Base-by-base conservation (phyloP, 1,140 invertebrate species). In the Drosophila biarmipes region DNA sequence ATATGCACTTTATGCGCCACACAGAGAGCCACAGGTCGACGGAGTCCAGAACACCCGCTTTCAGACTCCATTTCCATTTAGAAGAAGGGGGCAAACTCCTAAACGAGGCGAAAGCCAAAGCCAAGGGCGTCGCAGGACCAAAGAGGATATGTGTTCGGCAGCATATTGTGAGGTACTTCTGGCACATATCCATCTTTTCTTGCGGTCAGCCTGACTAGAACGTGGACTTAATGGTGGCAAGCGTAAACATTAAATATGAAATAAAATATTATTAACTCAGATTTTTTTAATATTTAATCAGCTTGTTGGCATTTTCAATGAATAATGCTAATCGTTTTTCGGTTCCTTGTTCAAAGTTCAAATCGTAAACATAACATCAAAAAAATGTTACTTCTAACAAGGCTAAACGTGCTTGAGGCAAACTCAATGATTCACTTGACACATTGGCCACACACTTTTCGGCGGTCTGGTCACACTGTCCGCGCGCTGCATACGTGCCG, bases 1-100 rank as follows among this genome's bases (percentile, higher is more conserved):
- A 82, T 78, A 74, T 84, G 79, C 79, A 82, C 79, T 82, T 84
- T 79, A 64, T 74, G 74, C 55, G 79, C 57, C 68, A 78, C 53
- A 55, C 40, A 27, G 46, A 63, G 48, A 69, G 66, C 64, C 64
- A 69, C 79, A 80, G 78, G 73, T 76, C 67, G 71, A 75, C 38
- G 48, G 24, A 71, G 48, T 72, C 55, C 37, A 31, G 37, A 42
- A 45, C 46, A 46, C 48, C 29, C 15, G 29, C 67, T 48, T 24
- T 27, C 42, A 48, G 15, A 35, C 48, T 31, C 35, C 27, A 24
- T 58, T 34, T 31, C 40, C 24, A n/a, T 35, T 35, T n/a, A 10
- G 19, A 14, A 27, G 4, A 2, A 29, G 17, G 17, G 14, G 19
- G 15, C 24, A 46, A 31, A 51, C 38, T 53, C 37, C 45, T 67